A percentile compares a stretch with the other conserved stretches of the same genome.
Conservation (phyloP, 1,140 invertebrate species). For the Drosophila bocki region DNA sequence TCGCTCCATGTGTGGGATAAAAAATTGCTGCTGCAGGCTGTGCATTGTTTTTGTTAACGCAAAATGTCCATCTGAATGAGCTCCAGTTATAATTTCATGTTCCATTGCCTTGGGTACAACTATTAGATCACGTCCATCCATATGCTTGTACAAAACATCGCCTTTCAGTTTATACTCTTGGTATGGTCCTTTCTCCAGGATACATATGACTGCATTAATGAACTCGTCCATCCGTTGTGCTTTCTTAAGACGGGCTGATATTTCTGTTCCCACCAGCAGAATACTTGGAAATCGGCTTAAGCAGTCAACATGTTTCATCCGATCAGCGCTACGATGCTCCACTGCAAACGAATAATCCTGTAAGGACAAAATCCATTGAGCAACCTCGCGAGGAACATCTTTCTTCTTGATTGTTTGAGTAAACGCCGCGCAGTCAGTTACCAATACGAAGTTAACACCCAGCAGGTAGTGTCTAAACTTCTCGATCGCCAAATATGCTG, state of each 20-base stretch:
- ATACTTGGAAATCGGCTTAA: not conserved
- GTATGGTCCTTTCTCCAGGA: not conserved
- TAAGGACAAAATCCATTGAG: not conserved
- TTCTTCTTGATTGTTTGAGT: not conserved
- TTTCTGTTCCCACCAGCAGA: not conserved
- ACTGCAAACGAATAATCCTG: not conserved
- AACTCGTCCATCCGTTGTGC: too few relatives aligned
- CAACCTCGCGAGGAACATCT: not conserved
- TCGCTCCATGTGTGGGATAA: too few relatives aligned
- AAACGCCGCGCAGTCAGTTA: conserved; percentile 1
- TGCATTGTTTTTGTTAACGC: too few relatives aligned
- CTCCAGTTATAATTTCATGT: too few relatives aligned
- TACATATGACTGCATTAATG: not conserved
- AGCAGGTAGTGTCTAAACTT: not conserved
- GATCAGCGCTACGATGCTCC: not conserved
- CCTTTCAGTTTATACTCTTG: not conserved
- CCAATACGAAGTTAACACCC: not conserved
- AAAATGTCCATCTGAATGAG: too few relatives aligned
- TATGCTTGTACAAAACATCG: not conserved
- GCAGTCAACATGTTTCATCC: not conserved
- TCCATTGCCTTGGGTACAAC: too few relatives aligned
- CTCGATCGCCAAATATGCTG: not conserved
- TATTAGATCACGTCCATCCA: not conserved
- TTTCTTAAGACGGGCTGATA: not conserved
- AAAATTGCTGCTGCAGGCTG: too few relatives aligned